phyloP scores from a whole-genome alignment of 2,888 invertebrate genomes.

The Xanthorhoe spadicearia region DNA sequence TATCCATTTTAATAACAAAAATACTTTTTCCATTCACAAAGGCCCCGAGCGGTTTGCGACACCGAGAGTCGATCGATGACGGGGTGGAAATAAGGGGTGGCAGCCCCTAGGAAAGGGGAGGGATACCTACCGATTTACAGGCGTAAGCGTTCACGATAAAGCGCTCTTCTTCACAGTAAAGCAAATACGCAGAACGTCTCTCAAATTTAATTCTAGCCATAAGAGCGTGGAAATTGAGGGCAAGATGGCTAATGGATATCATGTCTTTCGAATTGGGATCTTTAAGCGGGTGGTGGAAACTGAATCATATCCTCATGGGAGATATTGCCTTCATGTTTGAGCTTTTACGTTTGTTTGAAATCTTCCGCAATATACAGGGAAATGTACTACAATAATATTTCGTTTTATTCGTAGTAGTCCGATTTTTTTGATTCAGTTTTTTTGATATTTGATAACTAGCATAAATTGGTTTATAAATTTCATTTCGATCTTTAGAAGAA shows the following conservation, averaged over 20 bases:
- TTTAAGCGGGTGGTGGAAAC: background rate
- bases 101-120: slow-evolving; percentile 48
- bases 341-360: background rate
- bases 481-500: too few relatives aligned
- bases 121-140: slow-evolving; percentile 55
- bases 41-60: slow-evolving; percentile 44
- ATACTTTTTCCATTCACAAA: slow-evolving; percentile 38
- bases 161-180: slow-evolving; percentile 44
- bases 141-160: slow-evolving; percentile 60
- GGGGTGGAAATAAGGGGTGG: slow-evolving; percentile 55
- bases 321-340: background rate
- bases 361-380: too few relatives aligned
- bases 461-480: too few relatives aligned
- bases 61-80: slow-evolving; percentile 65
- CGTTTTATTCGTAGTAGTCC: too few relatives aligned
- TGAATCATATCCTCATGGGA: background rate
- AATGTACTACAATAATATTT: too few relatives aligned
- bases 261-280: slow-evolving; percentile 11
- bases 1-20: slow-evolving; percentile 37
- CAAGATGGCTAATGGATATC: slow-evolving; percentile 12
- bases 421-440: too few relatives aligned
- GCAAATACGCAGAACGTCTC: slow-evolving; percentile 53
- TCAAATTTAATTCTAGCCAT: slow-evolving; percentile 51
- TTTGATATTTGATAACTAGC: too few relatives aligned
- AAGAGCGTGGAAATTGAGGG: slow-evolving; percentile 44